Conservation (phyloP, 2,113 vertebrate genomes). For the Pseudorhombus dupliciocellatus region DNA sequence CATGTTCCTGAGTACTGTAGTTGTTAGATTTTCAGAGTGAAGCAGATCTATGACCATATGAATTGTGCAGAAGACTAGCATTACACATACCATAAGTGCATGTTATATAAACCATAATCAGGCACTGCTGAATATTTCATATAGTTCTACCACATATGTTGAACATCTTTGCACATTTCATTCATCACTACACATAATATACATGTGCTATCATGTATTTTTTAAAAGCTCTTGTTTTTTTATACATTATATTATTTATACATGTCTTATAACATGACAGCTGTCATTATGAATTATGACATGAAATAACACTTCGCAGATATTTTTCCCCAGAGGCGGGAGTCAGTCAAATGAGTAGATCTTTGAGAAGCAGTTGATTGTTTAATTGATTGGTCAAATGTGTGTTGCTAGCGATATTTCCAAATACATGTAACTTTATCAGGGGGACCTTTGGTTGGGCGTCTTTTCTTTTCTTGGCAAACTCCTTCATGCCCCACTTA, state of each 20-base stretch:
- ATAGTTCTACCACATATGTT: no score
- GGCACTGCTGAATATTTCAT: not conserved
- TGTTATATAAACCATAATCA: not conserved
- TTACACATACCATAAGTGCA: not conserved
- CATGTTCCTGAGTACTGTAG: slow-evolving; percentile 3
- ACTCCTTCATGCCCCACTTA: slow-evolving; percentile 70
- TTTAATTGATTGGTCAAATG: slow-evolving; percentile 12
- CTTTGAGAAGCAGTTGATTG: not conserved
- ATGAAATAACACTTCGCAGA: no score
- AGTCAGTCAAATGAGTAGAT: not conserved
- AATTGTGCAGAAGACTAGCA: not conserved
- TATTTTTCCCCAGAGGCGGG: no score
- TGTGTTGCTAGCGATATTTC: slow-evolving; percentile 18
- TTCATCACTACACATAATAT: no score
- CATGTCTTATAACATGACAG: no score
- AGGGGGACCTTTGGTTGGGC: slow-evolving; percentile 36
- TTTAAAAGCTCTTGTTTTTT: no score
- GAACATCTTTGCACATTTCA: no score
- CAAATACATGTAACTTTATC: slow-evolving; percentile 21
- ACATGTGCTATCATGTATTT: no score
- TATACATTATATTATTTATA: no score
- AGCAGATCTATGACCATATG: not conserved
- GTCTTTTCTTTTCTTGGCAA: slow-evolving; percentile 44
- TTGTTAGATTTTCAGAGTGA: slow-evolving; percentile 9
- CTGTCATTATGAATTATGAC: no score